Percentiles rank a stretch among this genome's conserved stretches.
phyloP scores from a whole-genome alignment of 2,797 vertebrate genomes.

The Pangasius macronema region DNA sequence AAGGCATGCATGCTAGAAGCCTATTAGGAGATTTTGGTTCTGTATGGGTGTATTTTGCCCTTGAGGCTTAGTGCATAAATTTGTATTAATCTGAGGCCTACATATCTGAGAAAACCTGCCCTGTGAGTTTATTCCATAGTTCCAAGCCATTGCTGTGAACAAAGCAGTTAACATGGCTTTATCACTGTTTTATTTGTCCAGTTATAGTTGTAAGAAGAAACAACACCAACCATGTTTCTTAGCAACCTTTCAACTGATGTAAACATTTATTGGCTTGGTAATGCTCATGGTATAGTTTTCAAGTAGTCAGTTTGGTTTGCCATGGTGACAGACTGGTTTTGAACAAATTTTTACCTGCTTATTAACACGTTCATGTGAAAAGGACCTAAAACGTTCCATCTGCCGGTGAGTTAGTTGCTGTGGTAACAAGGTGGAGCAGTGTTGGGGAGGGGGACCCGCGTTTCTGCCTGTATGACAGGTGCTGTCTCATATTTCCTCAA shows the following conservation, averaged over 20 bases:
- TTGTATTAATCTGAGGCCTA: neutral
- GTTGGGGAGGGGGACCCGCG: constrained; percentile 47
- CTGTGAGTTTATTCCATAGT: neutral
- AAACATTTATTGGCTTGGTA: constrained; percentile 9
- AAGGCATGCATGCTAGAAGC: neutral
- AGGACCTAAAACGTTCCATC: constrained; percentile 50
- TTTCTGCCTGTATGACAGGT: constrained; percentile 71
- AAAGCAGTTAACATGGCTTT: neutral
- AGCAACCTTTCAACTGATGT: constrained; percentile 10
- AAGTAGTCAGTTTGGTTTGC: constrained; percentile 9
- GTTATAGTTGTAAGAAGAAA: neutral
- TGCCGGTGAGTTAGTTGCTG: constrained; percentile 31
- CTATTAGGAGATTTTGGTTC: neutral
- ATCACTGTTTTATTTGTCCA: neutral
- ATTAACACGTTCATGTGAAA: constrained; percentile 10
- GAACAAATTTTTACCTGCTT: constrained; percentile 19
- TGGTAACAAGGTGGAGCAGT: constrained; percentile 44
- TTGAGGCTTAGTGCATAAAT: neutral
- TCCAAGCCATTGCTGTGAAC: neutral
- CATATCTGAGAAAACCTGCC: neutral
- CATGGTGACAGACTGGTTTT: constrained; percentile 28
- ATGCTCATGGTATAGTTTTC: neutral
- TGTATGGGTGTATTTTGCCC: neutral
- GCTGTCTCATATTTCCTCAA: constrained; percentile 69
- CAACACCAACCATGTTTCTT: neutral